Base-by-base conservation (phyloP, 2,888 invertebrate genomes). In the Tupiocoris notatus region DNA sequence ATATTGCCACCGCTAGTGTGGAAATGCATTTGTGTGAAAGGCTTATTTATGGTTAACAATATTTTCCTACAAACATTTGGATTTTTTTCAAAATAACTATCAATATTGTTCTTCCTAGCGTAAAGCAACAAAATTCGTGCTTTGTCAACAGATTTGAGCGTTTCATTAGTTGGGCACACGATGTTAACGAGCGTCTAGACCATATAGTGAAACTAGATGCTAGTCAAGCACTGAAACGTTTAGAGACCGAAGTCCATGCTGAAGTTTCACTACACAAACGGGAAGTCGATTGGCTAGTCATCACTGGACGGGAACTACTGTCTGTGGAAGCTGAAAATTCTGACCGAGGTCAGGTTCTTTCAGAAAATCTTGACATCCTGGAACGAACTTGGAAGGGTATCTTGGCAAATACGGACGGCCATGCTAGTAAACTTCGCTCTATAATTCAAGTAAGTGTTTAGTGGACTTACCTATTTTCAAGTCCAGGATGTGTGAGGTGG, bases 251-350 rank as follows among this genome's bases (percentile, higher is more conserved):
- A 81, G 85, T 93, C 1, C 89, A 91, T 81, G 88, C 91, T 0
- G 94, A 94, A 83, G 89, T 93, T 81, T 86, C 88, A 0, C 83
- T 93, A 78, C 92, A 93, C 81, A 90, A 91, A 83, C 88, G 90
- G 2, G 94, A 94, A 83, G 89, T 90, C 61, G 90, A 91, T 78
- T 94, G 94, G 94, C 84, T 95, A 18, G 83, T 88, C 2, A 87
- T 87, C 78, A 91, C 90, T 0, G 77, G 77, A 20, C 22, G 71
- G 18, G 68, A 70, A 17, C 58, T 76, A 17, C 62, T 76, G 12
- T 68, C 68, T 0, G 54, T 68, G 16, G 76, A 76, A 17, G n/a
- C 20, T 16, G 61, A 61, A 1, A 61, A 24, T 17, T 67, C 67
- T 7, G 23, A 23, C 7, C 12, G 68, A 17, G 67, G 61, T 12